Percentiles rank a stretch among this genome's conserved stretches.
These are phyloP conservation scores for Gadus macrocephalus DNA, from an alignment of 2,113 vertebrate species.

Conservation along the genomic window DNA sequence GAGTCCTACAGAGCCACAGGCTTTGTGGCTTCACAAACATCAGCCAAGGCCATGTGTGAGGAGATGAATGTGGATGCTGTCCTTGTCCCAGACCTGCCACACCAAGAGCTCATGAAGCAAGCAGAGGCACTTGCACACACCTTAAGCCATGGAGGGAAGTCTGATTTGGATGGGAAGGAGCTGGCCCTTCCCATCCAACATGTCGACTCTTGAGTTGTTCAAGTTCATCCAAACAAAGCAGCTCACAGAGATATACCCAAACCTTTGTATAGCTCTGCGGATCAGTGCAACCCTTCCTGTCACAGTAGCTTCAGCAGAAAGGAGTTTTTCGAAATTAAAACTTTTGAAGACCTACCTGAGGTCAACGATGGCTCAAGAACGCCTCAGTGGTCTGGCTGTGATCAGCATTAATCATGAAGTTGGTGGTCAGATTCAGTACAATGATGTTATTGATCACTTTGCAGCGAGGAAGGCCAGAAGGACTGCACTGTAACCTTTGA, in stretches of 20 bases:
- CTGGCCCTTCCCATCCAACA: slow-evolving; percentile 4
- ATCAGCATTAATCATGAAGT: slow-evolving; percentile 4
- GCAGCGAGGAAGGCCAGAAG: slow-evolving; percentile 7
- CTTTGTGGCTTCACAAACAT: slow-evolving; percentile 23
- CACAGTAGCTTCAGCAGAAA: slow-evolving; percentile 46
- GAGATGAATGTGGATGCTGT: not conserved
- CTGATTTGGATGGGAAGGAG: not conserved
- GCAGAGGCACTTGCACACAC: slow-evolving; percentile 7
- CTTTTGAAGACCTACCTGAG: slow-evolving; percentile 44
- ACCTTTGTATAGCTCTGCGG: slow-evolving; percentile 30
- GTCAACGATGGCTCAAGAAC: slow-evolving; percentile 46
- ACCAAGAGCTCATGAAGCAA: slow-evolving; percentile 6
- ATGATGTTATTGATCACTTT: slow-evolving; percentile 22
- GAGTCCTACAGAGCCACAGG: slow-evolving; percentile 22
- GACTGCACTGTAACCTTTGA: not conserved
- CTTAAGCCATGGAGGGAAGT: slow-evolving; percentile 1
- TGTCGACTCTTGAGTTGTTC: slow-evolving; percentile 7
- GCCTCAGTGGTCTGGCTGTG: slow-evolving; percentile 24
- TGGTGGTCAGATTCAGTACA: slow-evolving; percentile 12
- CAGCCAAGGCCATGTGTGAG: slow-evolving; percentile 25
- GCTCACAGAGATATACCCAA: slow-evolving; percentile 43
- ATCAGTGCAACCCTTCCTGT: slow-evolving; percentile 40
- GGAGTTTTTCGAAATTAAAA: slow-evolving; percentile 30
- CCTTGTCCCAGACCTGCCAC: not conserved
- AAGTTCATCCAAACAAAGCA: slow-evolving; percentile 25